These are phyloP conservation scores for Coecobrya sp. DNA, from an alignment of 2,888 invertebrate genomes.

Conservation along the genomic window DNA sequence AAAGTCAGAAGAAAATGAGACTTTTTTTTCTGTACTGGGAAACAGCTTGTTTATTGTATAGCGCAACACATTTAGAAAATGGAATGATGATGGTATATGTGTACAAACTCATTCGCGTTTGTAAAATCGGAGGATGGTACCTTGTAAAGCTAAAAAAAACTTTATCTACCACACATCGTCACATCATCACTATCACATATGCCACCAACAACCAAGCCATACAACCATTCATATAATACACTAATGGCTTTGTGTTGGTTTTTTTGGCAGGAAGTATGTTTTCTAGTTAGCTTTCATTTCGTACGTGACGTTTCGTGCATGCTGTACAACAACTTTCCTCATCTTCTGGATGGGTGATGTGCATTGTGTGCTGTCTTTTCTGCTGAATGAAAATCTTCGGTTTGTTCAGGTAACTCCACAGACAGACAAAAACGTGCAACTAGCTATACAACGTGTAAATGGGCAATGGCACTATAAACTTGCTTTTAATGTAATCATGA, in stretches of 20 bases:
- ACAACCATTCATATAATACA: conserved; percentile 8
- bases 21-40: neutral
- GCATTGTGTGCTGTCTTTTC: neutral
- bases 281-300: conserved; percentile 55
- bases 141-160: conserved; percentile 21
- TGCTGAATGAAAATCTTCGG: neutral
- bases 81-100: conserved; percentile 36
- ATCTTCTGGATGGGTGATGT: neutral
- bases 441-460: neutral
- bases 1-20: conserved; percentile 23
- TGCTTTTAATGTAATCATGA: conserved; percentile 45
- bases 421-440: neutral
- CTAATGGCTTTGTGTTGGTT: conserved; percentile 45
- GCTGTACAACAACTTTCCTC: neutral
- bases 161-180: conserved; percentile 6
- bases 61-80: conserved; percentile 13
- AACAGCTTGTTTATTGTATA: conserved; percentile 4
- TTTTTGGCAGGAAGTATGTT: conserved; percentile 50
- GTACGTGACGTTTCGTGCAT: conserved; percentile 49
- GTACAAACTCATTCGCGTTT: neutral
- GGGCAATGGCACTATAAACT: neutral
- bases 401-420: neutral
- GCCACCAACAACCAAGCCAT: neutral
- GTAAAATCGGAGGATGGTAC: conserved; percentile 21
- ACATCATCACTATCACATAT: neutral